Conservation (phyloP, 2,113 vertebrate species). For the Lucifuga dentata region DNA sequence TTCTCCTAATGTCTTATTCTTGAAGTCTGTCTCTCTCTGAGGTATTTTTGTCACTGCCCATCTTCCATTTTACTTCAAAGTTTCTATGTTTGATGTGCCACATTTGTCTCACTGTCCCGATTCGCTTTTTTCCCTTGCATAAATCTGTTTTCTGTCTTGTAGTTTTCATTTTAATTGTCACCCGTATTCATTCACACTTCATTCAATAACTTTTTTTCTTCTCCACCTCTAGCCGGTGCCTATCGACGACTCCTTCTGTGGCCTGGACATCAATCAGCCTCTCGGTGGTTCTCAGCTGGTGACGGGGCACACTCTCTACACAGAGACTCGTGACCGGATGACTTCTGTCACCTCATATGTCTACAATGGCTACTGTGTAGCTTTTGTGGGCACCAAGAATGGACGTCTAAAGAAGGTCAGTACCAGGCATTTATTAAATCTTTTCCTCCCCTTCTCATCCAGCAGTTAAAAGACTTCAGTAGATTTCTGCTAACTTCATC, state of each 20-base stretch:
- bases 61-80: slow-evolving; percentile 5
- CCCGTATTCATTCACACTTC: background rate
- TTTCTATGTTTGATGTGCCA: slow-evolving; percentile 27
- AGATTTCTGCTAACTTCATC: slow-evolving; percentile 19
- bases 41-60: slow-evolving; percentile 10
- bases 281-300: slow-evolving; percentile 94
- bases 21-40: slow-evolving; percentile 12
- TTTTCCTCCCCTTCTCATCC: background rate
- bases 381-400: slow-evolving; percentile 96
- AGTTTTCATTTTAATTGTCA: background rate
- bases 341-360: slow-evolving; percentile 96
- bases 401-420: slow-evolving; percentile 97
- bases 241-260: slow-evolving; percentile 98
- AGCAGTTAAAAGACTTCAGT: slow-evolving; percentile 14
- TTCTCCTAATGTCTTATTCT: slow-evolving; percentile 30
- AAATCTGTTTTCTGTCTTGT: background rate
- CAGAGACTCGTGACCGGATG: slow-evolving; percentile 93
- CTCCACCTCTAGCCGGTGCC: slow-evolving; percentile 89
- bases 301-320: slow-evolving; percentile 91
- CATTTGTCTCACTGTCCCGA: slow-evolving; percentile 11
- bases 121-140: background rate
- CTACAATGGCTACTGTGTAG: slow-evolving; percentile 96
- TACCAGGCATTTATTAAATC: background rate
- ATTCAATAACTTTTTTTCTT: background rate
- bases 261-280: slow-evolving; percentile 98